These are phyloP conservation scores for Ochlodes sylvanus DNA, from an alignment of 2,888 invertebrate species.

Conservation along the genomic window DNA sequence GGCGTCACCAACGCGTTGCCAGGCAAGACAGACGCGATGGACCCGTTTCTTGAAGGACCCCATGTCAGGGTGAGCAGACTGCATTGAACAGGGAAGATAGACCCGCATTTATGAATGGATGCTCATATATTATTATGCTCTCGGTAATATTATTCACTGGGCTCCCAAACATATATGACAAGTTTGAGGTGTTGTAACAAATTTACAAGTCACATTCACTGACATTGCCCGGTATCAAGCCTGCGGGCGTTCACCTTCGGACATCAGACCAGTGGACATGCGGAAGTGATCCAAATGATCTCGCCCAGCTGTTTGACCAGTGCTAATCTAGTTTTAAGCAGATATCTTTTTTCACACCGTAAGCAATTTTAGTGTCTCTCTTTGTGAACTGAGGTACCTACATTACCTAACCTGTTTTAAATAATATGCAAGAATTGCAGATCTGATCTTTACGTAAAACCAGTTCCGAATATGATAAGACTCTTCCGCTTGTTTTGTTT, in stretches of 20 bases:
- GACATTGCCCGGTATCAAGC: slow-evolving; percentile 65
- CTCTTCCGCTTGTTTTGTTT: slow-evolving; percentile 1
- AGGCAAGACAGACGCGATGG: too few species aligned
- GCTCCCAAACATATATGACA: background rate
- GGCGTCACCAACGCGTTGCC: too few species aligned
- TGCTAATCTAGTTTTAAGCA: background rate
- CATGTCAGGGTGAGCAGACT: too few species aligned
- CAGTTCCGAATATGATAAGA: background rate
- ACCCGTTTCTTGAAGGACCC: too few species aligned
- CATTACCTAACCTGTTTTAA: slow-evolving; percentile 7
- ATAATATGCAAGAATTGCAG: slow-evolving; percentile 8
- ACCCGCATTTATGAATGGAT: too few species aligned
- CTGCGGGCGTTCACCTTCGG: slow-evolving; percentile 72
- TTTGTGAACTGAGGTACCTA: background rate
- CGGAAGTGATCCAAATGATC: slow-evolving; percentile 46
- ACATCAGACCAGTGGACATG: slow-evolving; percentile 46
- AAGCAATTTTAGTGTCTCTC: background rate
- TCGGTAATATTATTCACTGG: too few species aligned
- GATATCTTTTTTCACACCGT: slow-evolving; percentile 6
- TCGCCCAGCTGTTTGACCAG: slow-evolving; percentile 3
- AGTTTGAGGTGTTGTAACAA: slow-evolving; percentile 21
- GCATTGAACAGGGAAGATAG: too few species aligned
- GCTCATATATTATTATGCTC: too few species aligned
- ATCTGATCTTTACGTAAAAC: slow-evolving; percentile 5
- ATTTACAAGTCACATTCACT: slow-evolving; percentile 55